These are phyloP conservation scores for Trichonephila inaurata DNA, from an alignment of 1,140 invertebrate genomes.

Conservation along the genomic window DNA sequence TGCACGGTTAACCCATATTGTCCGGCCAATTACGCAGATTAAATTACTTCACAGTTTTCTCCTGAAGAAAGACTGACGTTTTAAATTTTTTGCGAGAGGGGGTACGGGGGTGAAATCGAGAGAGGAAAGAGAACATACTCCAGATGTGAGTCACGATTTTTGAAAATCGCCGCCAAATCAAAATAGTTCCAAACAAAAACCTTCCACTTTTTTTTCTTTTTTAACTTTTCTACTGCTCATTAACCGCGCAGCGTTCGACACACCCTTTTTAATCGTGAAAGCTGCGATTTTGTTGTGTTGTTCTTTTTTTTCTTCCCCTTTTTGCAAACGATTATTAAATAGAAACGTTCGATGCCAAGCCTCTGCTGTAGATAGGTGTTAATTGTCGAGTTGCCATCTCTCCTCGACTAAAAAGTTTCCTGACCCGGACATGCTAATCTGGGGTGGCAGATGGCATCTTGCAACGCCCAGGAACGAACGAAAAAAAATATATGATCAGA, in stretches of 20 bases:
- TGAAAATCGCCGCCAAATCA: conserved; percentile 70
- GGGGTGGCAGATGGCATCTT: conserved; percentile 10
- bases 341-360: conserved; percentile 60
- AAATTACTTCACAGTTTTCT: conserved; percentile 59
- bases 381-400: conserved; percentile 45
- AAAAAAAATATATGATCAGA: conserved; percentile 4
- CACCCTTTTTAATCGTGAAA: conserved; percentile 68
- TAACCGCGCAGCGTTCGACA: conserved; percentile 55
- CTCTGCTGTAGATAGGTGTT: conserved; percentile 57
- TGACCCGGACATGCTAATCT: conserved; percentile 71
- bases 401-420: conserved; percentile 47
- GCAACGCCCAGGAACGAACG: conserved; percentile 18
- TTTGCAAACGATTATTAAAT: conserved; percentile 53
- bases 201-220: neutral
- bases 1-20: conserved; percentile 71
- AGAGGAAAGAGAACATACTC: conserved; percentile 37
- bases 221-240: conserved; percentile 49
- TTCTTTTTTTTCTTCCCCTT: neutral
- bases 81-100: neutral
- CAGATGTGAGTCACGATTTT: conserved; percentile 70
- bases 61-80: conserved; percentile 32
- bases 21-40: conserved; percentile 61
- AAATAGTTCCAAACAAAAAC: conserved; percentile 59
- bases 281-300: neutral
- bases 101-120: neutral